Base-by-base conservation (phyloP, 2,888 invertebrate species). In the Erebia aethiops region DNA sequence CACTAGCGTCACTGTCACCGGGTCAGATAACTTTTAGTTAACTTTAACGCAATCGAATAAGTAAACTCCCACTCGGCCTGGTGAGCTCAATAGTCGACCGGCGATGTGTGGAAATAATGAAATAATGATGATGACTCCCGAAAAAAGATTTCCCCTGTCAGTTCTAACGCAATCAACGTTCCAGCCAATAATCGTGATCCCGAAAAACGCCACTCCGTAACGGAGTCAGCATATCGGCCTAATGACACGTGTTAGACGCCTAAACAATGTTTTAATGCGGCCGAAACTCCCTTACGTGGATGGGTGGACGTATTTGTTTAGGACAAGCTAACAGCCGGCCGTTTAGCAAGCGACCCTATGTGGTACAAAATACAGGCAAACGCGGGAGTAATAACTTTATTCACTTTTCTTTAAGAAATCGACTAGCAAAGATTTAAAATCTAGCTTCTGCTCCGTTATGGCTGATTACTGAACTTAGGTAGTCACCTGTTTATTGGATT, bases 191-290 rank as follows among this genome's bases (percentile, higher is more conserved):
- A 72, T 70, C 71, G 71, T 74, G 71, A 75, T 75, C 71, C 43
- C 61, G 84, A 85, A 87, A 87, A 87, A 86, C 83, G 77, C 81
- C 78, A 78, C 82, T 81, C 82, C 80, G 82, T 85, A 79, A 80
- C 77, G 69, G 78, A 83, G 84, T 89, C 90, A 89, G 90, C 89
- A 83, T 78, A 85, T 85, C 83, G 81, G 77, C 77, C 81, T 89
- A 91, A 91, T 89, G 91, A 89, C 88, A 85, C 87, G 86, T 86
- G 89, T 86, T 85, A 86, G 86, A 85, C 83, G 82, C 77, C 86
- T 86, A 87, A 90, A 92, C 92, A 91, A 91, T 88, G 90, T 88
- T 90, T 89, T 90, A 90, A 92, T 90, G 92, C 80, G 82, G 75
- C 80, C 79, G 79, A 85, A 87, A 86, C 89, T 84, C 89, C 88